Base-by-base conservation (phyloP, 2,888 invertebrate species). In the Parelbella ahira region DNA sequence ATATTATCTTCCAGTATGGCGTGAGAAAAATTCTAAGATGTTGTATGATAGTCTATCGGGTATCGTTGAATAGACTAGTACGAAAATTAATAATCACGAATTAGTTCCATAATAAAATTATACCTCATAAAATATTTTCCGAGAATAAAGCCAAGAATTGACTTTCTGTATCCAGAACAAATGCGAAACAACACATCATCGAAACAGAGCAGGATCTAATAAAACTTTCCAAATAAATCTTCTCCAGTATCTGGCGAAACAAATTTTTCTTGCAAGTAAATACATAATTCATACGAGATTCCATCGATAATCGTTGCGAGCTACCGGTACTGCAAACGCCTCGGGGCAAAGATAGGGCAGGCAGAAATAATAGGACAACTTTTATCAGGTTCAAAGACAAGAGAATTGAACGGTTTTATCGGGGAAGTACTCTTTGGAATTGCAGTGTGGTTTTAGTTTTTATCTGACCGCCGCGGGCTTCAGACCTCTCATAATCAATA, bases 361-460 rank as follows among this genome's bases (percentile, higher is more conserved):
- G 61, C 53, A 61, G 65, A 72, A 79, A 76, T 79, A 79, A 79
- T 80, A 79, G 74, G 62, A 63, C 66, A 80, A 81, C 60, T 80
- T 80, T 81, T 79, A 80, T 76, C 78, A 54, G 53, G 44, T 53
- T 44, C 45, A 49, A 54, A 50, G 72, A 69, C 71, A 58, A 55
- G 53, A 62, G 42, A 63, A 54, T 58, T 60, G 60, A 68, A 68
- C 65, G 65, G 53, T 57, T 52, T 70, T 56, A 56, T 79, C 78
- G 58, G 53, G 56, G 60, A 69, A 68, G 65, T 73, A 68, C 66
- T 64, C 64, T 63, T 63, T 66, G 59, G 68, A 76, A 77, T 72
- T 73, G 69, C 71, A 70, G 68, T 60, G 60, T 69, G 56, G 60
- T 58, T 60, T 57, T 67, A 76, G 73, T 79, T 82, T 80, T 81